phyloP scores from a whole-genome alignment of 2,797 vertebrate species.

The Leptoclinus maculatus region DNA sequence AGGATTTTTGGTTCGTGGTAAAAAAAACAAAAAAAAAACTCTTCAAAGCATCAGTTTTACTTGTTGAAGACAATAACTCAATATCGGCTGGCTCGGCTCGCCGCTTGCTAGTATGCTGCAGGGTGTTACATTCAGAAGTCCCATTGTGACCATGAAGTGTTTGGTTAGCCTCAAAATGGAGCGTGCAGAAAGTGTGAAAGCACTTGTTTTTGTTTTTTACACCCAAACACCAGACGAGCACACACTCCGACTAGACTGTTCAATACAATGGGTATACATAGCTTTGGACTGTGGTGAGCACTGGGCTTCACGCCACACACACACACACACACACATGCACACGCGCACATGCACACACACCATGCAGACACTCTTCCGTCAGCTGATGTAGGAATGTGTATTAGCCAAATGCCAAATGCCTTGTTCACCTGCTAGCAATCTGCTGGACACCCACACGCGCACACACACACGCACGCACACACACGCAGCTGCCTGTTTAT shows the following conservation, averaged over 20 bases:
- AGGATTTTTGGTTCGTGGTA: background rate
- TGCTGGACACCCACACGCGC: slow-evolving; percentile 9
- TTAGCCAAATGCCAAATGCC: slow-evolving; percentile 71
- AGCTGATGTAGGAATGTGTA: slow-evolving; percentile 74
- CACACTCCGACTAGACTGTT: background rate
- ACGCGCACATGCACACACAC: slow-evolving; percentile 24
- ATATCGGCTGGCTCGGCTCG: background rate
- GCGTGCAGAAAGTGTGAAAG: background rate
- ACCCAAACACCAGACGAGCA: background rate
- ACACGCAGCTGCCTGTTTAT: slow-evolving; percentile 17
- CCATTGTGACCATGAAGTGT: background rate
- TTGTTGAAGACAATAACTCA: background rate
- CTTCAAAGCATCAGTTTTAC: background rate
- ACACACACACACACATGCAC: background rate
- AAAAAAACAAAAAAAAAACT: background rate
- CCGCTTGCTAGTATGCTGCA: background rate
- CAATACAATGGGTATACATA: background rate
- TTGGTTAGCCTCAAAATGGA: background rate
- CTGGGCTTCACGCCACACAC: background rate
- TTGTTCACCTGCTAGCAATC: slow-evolving; percentile 70
- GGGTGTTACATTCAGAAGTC: no score
- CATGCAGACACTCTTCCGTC: slow-evolving; percentile 59
- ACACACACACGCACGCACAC: background rate
- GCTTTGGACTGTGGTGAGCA: slow-evolving; percentile 6
- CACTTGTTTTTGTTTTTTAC: background rate